These are phyloP conservation scores for Caradrina kadenii DNA, from an alignment of 2,888 invertebrate species.

Conservation along the genomic window DNA sequence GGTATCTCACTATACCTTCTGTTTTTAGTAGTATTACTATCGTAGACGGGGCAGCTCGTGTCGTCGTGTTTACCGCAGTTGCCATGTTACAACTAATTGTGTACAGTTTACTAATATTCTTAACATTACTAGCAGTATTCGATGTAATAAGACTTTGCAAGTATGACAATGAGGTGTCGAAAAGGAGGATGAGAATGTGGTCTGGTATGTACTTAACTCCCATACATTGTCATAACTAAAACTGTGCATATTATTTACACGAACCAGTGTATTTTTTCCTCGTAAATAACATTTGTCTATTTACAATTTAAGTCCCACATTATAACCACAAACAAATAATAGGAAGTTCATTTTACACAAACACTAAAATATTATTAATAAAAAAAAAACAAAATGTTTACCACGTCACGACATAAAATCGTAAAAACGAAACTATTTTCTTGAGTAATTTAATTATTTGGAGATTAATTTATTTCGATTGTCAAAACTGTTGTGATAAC, in stretches of 20 bases:
- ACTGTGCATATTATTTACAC: conserved; percentile 12
- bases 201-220: conserved; percentile 64
- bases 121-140: conserved; percentile 73
- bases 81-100: conserved; percentile 74
- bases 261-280: conserved; percentile 25
- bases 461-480: not conserved
- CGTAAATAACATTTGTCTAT: not conserved
- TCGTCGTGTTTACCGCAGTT: conserved; percentile 31
- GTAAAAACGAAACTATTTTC: not conserved
- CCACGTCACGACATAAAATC: not conserved
- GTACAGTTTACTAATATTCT: conserved; percentile 69
- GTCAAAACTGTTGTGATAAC: not conserved
- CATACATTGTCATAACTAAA: conserved; percentile 13
- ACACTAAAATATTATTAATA: not conserved
- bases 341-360: not conserved
- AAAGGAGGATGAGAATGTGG: conserved; percentile 62
- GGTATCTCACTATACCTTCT: conserved; percentile 36
- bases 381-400: not conserved
- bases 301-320: not conserved
- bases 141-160: conserved; percentile 71
- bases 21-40: conserved; percentile 58
- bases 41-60: conserved; percentile 50
- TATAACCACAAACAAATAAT: not conserved
- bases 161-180: conserved; percentile 61
- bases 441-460: no score